Percentiles rank a stretch among this genome's conserved stretches.
Conservation (phyloP, 1,140 invertebrate genomes). For the Heterodera schachtii region DNA sequence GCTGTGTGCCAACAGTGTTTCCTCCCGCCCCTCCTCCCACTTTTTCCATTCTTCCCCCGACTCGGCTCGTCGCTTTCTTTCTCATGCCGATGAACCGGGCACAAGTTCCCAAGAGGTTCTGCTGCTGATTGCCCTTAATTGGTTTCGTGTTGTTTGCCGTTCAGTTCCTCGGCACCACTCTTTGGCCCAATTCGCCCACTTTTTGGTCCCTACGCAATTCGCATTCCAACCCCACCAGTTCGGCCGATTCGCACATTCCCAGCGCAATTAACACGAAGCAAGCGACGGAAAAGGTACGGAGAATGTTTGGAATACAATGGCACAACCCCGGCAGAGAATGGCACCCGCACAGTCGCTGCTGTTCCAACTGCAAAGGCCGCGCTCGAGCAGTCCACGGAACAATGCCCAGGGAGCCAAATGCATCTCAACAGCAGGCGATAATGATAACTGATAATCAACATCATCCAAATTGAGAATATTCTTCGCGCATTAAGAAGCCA, state of each 20-base stretch:
- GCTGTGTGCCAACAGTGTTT: background rate
- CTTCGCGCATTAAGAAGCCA: background rate
- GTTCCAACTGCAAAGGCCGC: conserved; percentile 6
- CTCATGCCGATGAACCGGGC: conserved; percentile 30
- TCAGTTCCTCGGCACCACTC: conserved; percentile 19
- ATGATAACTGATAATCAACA: background rate
- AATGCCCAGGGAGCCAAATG: conserved; percentile 25
- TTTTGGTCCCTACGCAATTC: conserved; percentile 17
- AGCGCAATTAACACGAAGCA: background rate
- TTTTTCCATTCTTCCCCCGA: background rate
- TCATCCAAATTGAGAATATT: too few species aligned
- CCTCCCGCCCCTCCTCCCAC: background rate
- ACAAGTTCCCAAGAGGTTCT: conserved; percentile 29
- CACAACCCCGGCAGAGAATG: background rate
- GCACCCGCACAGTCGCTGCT: background rate
- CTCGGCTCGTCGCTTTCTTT: background rate
- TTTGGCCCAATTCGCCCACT: conserved; percentile 27
- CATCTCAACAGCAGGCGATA: background rate
- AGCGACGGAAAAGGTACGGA: background rate
- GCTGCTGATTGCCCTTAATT: background rate
- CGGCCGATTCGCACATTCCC: conserved; percentile 13
- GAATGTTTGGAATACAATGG: too few species aligned
- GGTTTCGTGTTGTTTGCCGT: background rate
- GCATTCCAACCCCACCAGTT: conserved; percentile 19
- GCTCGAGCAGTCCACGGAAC: conserved; percentile 39